phyloP scores from a whole-genome alignment of 2,113 vertebrate species.

The Tyto alba region DNA sequence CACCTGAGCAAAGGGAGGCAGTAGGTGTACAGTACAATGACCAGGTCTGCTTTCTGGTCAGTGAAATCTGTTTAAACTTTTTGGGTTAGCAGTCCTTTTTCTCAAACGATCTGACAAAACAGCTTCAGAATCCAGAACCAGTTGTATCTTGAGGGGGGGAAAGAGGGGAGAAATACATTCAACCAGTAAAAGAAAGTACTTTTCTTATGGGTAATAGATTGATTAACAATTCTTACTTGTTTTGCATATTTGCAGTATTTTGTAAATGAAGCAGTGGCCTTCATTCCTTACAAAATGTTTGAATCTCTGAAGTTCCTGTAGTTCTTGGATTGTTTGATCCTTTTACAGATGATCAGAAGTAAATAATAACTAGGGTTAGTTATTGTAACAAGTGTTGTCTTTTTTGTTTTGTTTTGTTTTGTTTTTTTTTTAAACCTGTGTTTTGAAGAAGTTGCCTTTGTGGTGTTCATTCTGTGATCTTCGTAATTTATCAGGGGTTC shows the following conservation, averaged over 20 bases:
- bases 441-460: not conserved
- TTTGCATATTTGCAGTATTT: not conserved
- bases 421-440: not conserved
- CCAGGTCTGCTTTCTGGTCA: not conserved
- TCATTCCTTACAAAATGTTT: not conserved
- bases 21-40: not conserved
- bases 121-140: not conserved
- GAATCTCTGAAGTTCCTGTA: not conserved
- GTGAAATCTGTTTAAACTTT: not conserved
- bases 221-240: not conserved
- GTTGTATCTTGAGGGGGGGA: not conserved
- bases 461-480: not conserved
- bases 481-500: not conserved
- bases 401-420: not conserved
- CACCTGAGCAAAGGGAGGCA: not conserved
- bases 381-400: not conserved
- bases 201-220: not conserved
- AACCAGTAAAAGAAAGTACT: not conserved
- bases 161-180: not conserved
- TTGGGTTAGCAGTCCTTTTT: not conserved
- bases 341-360: not conserved
- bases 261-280: not conserved
- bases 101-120: not conserved
- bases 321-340: not conserved
- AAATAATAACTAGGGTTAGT: not conserved